Base-by-base conservation (phyloP, 2,113 vertebrate genomes). In the Pyxicephalus adspersus region DNA sequence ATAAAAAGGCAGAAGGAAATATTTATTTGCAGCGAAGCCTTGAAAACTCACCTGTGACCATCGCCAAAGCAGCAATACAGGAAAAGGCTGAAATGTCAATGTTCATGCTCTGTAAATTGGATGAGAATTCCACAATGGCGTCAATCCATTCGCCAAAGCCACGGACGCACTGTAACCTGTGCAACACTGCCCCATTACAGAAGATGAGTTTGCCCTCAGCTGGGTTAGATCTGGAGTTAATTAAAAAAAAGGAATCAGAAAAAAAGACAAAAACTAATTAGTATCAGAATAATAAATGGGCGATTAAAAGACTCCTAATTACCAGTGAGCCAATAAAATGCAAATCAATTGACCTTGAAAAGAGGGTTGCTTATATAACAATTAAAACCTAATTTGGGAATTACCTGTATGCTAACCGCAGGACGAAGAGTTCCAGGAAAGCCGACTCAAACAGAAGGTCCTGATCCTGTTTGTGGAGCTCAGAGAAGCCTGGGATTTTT, bases 81-180 rank as follows among this genome's bases (percentile, higher is more conserved):
- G 98, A 96, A 90, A 99, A 99, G 78, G 97, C 96, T 66, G 97
- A 99, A 87, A 99, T 98, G 77, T 99, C 98, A 64, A 99, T 94
- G 91, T 95, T 99, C 97, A 99, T 96, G 91, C 96, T 97, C 82
- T 99, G 98, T 86, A 99, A 85, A 91, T 96, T 99, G 90, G 98
- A 98, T 83, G 98, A 99, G 84, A 99, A 99, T 71, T 99, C 98
- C 87, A 95, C 96, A 71, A 99, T 99, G 66, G 98, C 94, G 83
- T 99, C 98, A 86, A 99, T 97, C 98, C 98, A 99, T 90, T 99
- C 97, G 66, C 97, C 98, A 75, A 99, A 99, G 85, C 98, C 98
- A 3, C 98, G 98, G 71, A 99, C 96, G 79, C 98, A 98, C 92
- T 99, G 97, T 90, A 98, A 86, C 92, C 97, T 94, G 95, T 99